These are phyloP conservation scores for Emys orbicularis DNA, from an alignment of 2,797 vertebrate species.

Conservation along the genomic window DNA sequence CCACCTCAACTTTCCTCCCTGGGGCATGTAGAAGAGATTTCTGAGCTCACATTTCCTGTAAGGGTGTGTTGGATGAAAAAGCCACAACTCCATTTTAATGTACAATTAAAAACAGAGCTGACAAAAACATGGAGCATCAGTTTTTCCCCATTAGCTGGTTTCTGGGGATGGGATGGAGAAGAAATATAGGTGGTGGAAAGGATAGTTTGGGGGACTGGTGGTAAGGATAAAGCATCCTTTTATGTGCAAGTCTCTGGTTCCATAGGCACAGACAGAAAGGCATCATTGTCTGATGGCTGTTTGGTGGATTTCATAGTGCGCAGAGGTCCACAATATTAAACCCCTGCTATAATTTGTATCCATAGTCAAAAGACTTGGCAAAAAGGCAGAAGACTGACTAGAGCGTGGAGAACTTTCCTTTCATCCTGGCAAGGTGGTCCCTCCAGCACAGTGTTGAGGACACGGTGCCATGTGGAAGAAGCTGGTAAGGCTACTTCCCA, in stretches of 20 bases:
- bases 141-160: neutral
- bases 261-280: neutral
- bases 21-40: neutral
- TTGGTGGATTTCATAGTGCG: no score
- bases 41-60: neutral
- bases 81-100: neutral
- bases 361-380: neutral
- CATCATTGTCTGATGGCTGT: rapidly evolving
- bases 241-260: neutral
- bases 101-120: neutral
- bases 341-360: rapidly evolving
- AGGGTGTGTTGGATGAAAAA: neutral
- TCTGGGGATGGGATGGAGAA: neutral
- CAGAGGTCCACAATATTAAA: rapidly evolving
- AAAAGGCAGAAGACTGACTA: rapidly evolving
- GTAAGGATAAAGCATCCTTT: neutral
- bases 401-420: neutral
- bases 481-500: neutral
- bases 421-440: neutral
- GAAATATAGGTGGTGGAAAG: neutral
- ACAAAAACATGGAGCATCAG: rapidly evolving
- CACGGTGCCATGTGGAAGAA: neutral
- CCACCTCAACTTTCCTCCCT: neutral
- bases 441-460: no score
- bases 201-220: no score